Evolutionary conservation across 2,797 vertebrate genomes (phyloP).

Genomic region (Parotocinclus haroldoi): DNA sequence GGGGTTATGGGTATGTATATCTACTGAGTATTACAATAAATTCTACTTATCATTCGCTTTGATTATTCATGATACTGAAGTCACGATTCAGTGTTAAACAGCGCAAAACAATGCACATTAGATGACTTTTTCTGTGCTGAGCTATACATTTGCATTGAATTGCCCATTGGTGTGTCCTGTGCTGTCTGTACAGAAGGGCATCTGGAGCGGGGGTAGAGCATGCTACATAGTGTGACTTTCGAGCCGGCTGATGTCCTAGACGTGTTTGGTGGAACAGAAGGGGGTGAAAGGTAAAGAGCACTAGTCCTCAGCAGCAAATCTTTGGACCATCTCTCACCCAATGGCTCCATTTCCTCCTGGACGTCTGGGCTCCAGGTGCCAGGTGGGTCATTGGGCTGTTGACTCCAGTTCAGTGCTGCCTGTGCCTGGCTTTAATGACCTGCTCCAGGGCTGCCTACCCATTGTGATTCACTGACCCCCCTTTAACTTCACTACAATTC

Average conservation of each 20-base stretch:
- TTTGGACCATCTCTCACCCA: conserved; percentile 37
- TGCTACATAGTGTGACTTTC: conserved; percentile 6
- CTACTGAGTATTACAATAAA: too few relatives aligned
- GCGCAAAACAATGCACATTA: too few relatives aligned
- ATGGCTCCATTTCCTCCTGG: conserved; percentile 41
- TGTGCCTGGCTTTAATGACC: conserved; percentile 57
- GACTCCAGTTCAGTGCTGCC: conserved; percentile 53
- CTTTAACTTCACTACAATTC: conserved; percentile 51
- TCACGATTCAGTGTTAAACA: too few relatives aligned
- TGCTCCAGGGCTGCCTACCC: conserved; percentile 62
- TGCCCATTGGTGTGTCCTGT: conserved; percentile 4
- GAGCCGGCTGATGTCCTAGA: conserved; percentile 13
- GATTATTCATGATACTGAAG: too few relatives aligned
- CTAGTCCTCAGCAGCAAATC: conserved; percentile 28
- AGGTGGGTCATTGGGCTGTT: conserved; percentile 63
- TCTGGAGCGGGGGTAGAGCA: conserved; percentile 1
- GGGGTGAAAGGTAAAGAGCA: conserved; percentile 24
- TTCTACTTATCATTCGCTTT: too few relatives aligned
- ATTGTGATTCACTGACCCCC: conserved; percentile 64
- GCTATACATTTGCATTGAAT: not conserved
- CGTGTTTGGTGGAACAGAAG: conserved; percentile 28
- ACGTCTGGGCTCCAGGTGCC: conserved; percentile 67
- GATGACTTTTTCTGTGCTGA: too few relatives aligned
- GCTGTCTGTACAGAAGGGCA: not conserved
- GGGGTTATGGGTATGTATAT: too few relatives aligned